A percentile compares a stretch with the other conserved stretches of the same genome.
phyloP scores from a whole-genome alignment of 2,113 vertebrate genomes.

The Alectura lathami region DNA sequence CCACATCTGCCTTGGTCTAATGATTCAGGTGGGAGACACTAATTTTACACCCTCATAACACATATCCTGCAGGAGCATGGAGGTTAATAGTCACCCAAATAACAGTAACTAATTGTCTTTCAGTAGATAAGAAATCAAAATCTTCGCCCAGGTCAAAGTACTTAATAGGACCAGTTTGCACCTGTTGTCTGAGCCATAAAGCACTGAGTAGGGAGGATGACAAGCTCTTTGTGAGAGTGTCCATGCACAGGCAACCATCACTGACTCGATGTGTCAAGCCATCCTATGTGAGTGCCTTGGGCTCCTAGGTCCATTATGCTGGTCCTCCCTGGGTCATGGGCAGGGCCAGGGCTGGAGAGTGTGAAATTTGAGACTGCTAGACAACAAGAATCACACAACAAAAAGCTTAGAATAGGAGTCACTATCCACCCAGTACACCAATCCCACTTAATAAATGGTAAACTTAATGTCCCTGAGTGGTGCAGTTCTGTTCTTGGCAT shows the following conservation, averaged over 20 bases:
- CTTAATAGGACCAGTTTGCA: neutral
- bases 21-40: neutral
- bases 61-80: neutral
- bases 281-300: neutral
- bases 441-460: neutral
- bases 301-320: neutral
- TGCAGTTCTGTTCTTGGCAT: neutral
- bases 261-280: accelerated
- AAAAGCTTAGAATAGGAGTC: neutral
- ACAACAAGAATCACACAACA: neutral
- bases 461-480: accelerated
- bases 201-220: neutral
- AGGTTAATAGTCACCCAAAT: neutral
- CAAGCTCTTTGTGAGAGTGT: neutral
- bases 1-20: neutral
- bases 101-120: neutral
- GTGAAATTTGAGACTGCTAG: neutral
- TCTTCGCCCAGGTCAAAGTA: neutral
- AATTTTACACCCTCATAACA: neutral
- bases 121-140: neutral
- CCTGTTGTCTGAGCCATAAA: neutral
- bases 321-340: too few species aligned
- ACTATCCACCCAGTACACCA: neutral
- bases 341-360: neutral
- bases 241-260: neutral